These are phyloP conservation scores for Platypus cylindrus DNA, from an alignment of 2,888 invertebrate genomes.

Conservation along the genomic window DNA sequence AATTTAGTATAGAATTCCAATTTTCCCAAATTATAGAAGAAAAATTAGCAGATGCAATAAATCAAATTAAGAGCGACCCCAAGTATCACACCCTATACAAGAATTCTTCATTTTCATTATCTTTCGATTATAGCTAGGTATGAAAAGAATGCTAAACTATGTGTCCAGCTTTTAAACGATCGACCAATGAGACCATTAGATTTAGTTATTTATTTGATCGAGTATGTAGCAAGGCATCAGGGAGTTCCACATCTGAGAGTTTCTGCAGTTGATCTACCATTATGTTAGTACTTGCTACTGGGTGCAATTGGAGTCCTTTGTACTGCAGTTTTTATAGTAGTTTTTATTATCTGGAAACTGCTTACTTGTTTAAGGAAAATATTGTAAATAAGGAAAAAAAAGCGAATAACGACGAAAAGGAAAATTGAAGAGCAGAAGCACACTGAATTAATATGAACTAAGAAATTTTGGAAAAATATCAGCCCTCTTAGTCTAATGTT, in stretches of 20 bases:
- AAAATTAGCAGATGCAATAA: conserved; percentile 28
- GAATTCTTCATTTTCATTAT: too few species aligned
- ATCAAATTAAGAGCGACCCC: conserved; percentile 34
- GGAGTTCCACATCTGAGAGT: conserved; percentile 26
- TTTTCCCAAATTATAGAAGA: conserved; percentile 37
- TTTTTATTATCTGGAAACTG: conserved; percentile 1
- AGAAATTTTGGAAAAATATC: too few species aligned
- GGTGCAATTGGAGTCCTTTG: conserved; percentile 18
- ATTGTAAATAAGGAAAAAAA: too few species aligned
- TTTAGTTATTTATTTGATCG: conserved; percentile 24
- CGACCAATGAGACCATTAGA: conserved; percentile 23
- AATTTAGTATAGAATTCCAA: conserved; percentile 32
- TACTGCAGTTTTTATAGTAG: background rate
- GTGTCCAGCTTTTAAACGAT: conserved; percentile 23
- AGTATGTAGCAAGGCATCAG: conserved; percentile 24
- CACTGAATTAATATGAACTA: too few species aligned
- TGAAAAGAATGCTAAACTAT: conserved; percentile 18
- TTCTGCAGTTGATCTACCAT: conserved; percentile 19
- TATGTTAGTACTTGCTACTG: conserved; percentile 23
- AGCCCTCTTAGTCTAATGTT: too few species aligned
- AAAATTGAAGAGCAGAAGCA: too few species aligned
- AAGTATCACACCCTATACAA: too few species aligned
- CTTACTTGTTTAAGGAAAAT: background rate
- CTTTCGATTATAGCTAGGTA: too few species aligned
- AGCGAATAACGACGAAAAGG: too few species aligned